phyloP scores from a whole-genome alignment of 2,797 vertebrate genomes.

The Xerus rutilus region DNA sequence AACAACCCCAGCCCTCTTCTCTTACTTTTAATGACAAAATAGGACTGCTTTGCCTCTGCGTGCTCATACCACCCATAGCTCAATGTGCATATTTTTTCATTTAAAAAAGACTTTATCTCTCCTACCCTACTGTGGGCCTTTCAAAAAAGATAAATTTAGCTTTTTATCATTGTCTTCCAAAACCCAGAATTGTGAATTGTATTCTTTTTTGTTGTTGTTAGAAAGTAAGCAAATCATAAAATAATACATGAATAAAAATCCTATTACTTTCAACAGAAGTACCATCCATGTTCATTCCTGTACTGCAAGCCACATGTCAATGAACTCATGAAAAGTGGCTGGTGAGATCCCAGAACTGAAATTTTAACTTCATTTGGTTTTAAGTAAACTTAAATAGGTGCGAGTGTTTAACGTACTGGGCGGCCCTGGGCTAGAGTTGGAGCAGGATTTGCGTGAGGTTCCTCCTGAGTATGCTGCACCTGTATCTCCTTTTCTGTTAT shows the following conservation, averaged over 20 bases:
- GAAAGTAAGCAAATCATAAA: constrained; percentile 6
- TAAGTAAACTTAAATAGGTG: neutral
- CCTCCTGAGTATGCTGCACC: neutral
- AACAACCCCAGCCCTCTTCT: neutral
- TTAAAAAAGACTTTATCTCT: neutral
- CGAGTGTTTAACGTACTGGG: too few species aligned
- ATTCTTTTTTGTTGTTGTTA: neutral
- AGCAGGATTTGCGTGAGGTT: neutral
- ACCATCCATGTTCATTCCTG: neutral
- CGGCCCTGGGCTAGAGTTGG: neutral
- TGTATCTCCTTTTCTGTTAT: neutral
- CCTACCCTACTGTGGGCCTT: neutral
- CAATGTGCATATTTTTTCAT: neutral
- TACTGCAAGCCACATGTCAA: neutral
- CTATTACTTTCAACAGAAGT: neutral
- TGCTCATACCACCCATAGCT: neutral
- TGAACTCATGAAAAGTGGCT: neutral
- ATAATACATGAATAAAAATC: neutral
- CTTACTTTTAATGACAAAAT: neutral
- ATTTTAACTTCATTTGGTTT: neutral
- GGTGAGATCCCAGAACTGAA: neutral
- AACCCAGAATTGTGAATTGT: neutral
- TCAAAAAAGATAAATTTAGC: neutral
- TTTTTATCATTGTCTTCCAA: neutral
- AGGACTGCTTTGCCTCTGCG: neutral